Evolutionary conservation across 2,113 vertebrate genomes (phyloP).

Genomic region (Serinus canaria): DNA sequence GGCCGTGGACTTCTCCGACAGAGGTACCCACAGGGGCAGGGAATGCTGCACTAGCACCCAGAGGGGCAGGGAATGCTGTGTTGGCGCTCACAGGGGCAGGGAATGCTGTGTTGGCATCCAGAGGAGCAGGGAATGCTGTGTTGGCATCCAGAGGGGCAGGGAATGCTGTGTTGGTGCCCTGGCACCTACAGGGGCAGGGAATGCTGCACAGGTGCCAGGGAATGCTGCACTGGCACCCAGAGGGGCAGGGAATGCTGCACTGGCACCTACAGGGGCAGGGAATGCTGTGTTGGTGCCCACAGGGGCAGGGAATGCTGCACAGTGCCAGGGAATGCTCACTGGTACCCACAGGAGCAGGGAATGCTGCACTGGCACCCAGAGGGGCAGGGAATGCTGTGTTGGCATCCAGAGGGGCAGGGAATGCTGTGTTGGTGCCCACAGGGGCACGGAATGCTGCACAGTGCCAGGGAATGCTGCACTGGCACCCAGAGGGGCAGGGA

Average conservation of each 20-base stretch:
- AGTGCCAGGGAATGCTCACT: too few species aligned
- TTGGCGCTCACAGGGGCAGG: fast-evolving
- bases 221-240: background rate
- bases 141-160: fast-evolving
- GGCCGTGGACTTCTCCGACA: constrained; percentile 84
- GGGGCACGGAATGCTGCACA: too few species aligned
- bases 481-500: too few species aligned
- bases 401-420: too few species aligned
- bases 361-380: background rate
- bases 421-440: background rate
- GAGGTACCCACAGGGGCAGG: constrained; percentile 49
- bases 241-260: too few species aligned
- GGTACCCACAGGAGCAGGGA: too few species aligned
- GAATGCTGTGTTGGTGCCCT: fast-evolving
- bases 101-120: background rate
- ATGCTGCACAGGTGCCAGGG: fast-evolving
- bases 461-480: too few species aligned
- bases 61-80: background rate
- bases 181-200: background rate
- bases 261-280: fast-evolving
- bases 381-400: background rate
- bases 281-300: too few species aligned
- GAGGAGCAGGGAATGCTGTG: background rate
- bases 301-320: background rate
- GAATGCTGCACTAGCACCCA: fast-evolving